These are phyloP conservation scores for Steromphala cineraria DNA, from an alignment of 2,888 invertebrate species.

Conservation along the genomic window DNA sequence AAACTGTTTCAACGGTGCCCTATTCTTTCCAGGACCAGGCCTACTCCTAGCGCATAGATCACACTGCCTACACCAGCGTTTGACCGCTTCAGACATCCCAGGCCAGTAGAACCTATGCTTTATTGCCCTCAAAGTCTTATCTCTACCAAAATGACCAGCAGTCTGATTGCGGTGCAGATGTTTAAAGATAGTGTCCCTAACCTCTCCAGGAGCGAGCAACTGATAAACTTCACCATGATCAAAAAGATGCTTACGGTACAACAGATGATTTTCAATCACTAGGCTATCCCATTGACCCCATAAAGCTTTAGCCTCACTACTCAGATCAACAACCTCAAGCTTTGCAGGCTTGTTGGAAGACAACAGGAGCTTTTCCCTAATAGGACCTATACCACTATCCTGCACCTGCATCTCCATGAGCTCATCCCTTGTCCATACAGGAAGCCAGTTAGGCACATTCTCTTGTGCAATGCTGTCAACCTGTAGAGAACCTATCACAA, in stretches of 20 bases:
- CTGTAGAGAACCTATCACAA: no score
- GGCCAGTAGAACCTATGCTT: conserved; percentile 23
- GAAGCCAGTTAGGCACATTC: no score
- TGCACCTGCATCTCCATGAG: no score
- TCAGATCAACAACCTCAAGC: no score
- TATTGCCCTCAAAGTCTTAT: neutral
- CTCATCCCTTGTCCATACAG: no score
- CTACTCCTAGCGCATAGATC: neutral
- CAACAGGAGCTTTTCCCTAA: no score
- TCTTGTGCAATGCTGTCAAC: no score
- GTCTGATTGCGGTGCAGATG: neutral
- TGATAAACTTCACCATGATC: neutral
- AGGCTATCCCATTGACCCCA: no score
- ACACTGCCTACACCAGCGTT: no score
- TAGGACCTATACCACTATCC: no score
- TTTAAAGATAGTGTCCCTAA: neutral
- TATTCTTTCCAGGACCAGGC: neutral
- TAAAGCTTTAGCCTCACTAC: neutral
- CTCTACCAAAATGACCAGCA: conserved; percentile 21
- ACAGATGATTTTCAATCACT: no score
- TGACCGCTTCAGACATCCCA: neutral
- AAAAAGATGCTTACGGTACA: neutral
- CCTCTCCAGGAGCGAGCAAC: neutral
- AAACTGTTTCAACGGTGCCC: neutral
- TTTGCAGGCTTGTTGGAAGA: no score